These are phyloP conservation scores for Lycodopsis pacificus DNA, from an alignment of 2,797 vertebrate species.

Conservation along the genomic window DNA sequence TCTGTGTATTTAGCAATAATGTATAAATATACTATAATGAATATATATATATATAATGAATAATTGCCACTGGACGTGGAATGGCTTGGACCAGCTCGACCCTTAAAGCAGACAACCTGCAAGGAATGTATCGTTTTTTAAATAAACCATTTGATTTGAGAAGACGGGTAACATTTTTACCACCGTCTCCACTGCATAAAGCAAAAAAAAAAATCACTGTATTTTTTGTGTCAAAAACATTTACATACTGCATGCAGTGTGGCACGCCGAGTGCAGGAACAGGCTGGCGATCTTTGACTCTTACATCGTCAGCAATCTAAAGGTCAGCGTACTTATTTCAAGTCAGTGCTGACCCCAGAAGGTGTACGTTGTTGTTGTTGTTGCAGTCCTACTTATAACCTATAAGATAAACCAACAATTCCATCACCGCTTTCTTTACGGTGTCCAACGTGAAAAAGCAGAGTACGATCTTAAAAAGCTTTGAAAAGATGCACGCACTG, in stretches of 20 bases:
- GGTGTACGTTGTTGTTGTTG: background rate
- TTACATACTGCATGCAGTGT: background rate
- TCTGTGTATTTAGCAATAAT: constrained; percentile 23
- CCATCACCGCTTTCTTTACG: background rate
- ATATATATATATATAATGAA: too few relatives aligned
- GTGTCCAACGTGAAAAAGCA: background rate
- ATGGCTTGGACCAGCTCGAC: background rate
- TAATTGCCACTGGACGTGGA: constrained; percentile 9
- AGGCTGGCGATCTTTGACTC: background rate
- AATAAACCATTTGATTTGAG: constrained; percentile 13
- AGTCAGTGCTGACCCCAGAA: constrained; percentile 15
- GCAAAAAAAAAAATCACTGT: background rate
- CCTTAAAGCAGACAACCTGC: background rate
- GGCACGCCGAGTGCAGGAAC: background rate
- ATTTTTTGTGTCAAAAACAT: constrained; percentile 8
- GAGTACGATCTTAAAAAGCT: background rate
- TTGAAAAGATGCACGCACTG: background rate
- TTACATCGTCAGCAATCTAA: constrained; percentile 2
- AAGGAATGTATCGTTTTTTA: constrained; percentile 24
- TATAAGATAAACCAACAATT: background rate
- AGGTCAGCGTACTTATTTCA: constrained; percentile 17
- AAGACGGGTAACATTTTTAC: background rate
- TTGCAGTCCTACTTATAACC: background rate
- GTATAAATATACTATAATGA: constrained; percentile 19
- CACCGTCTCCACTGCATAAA: background rate